Percentiles rank a stretch among this genome's conserved stretches.
These are phyloP conservation scores for Zoanthus sansibaricus DNA, from an alignment of 92 coral and sea anemone species.

Conservation along the genomic window DNA sequence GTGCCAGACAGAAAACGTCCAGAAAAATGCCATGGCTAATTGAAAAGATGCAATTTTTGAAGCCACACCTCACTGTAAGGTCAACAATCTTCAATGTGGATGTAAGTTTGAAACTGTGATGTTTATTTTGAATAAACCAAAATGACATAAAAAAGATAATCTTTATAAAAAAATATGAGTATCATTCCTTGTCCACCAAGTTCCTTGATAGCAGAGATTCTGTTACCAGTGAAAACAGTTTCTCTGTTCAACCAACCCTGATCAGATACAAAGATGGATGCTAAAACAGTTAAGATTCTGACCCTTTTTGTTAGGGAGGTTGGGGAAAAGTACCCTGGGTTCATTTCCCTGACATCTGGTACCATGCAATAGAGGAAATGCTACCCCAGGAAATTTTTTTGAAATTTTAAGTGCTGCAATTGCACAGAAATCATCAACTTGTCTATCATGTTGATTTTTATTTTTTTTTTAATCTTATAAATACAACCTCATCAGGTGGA, in stretches of 20 bases:
- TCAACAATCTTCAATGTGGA: slow-evolving; percentile 36
- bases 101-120: slow-evolving; percentile 24
- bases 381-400: slow-evolving; percentile 37
- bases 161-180: slow-evolving; percentile 29
- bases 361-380: slow-evolving; percentile 36
- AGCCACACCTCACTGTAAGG: slow-evolving; percentile 37
- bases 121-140: slow-evolving; percentile 34
- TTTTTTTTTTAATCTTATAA: slow-evolving; percentile 7
- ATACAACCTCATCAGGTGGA: slow-evolving; percentile 19
- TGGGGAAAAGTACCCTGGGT: slow-evolving; percentile 40
- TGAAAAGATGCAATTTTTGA: slow-evolving; percentile 29
- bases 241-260: slow-evolving; percentile 25
- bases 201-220: slow-evolving; percentile 34
- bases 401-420: slow-evolving; percentile 27
- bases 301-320: slow-evolving; percentile 41
- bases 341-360: slow-evolving; percentile 39
- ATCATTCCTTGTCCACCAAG: slow-evolving; percentile 33
- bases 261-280: slow-evolving; percentile 25
- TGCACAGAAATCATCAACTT: slow-evolving; percentile 18
- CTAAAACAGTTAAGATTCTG: slow-evolving; percentile 29
- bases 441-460: neutral
- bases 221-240: slow-evolving; percentile 39
- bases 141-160: slow-evolving; percentile 30
- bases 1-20: slow-evolving; percentile 25
- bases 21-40: slow-evolving; percentile 23